A percentile compares a stretch with the other conserved stretches of the same genome.
Conservation (phyloP, 1,140 invertebrate genomes). For the Apocrypta bakeri region DNA sequence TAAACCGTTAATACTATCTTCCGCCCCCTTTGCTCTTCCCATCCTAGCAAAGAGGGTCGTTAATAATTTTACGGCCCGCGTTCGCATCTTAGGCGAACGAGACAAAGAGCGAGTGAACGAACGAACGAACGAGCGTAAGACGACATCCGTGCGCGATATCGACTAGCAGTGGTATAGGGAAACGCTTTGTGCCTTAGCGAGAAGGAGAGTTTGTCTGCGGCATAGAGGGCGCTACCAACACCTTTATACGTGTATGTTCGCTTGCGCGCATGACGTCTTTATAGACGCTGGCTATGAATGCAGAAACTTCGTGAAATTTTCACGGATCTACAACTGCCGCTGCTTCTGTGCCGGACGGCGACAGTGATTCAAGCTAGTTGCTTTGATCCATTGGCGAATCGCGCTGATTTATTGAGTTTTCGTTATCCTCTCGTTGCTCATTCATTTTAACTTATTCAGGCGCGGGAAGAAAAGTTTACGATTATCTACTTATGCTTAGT, state of each 20-base stretch:
- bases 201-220: neutral
- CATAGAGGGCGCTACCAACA: neutral
- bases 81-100: neutral
- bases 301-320: constrained; percentile 21
- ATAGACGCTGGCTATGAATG: constrained; percentile 12
- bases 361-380: neutral
- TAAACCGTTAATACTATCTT: constrained; percentile 49
- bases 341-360: neutral
- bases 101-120: neutral
- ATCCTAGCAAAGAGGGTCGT: constrained; percentile 42
- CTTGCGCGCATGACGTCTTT: constrained; percentile 21
- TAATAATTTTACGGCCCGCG: constrained; percentile 47
- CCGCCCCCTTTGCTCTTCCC: constrained; percentile 1
- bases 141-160: neutral
- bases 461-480: neutral
- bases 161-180: neutral
- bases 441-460: constrained; percentile 33
- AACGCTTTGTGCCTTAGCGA: constrained; percentile 26
- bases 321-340: neutral
- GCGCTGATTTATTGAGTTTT: constrained; percentile 21
- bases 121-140: neutral
- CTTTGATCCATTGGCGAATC: constrained; percentile 41
- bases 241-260: neutral
- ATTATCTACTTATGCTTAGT: no score
- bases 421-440: neutral